These are phyloP conservation scores for Numenius arquata DNA, from an alignment of 2,113 vertebrate genomes.

Conservation along the genomic window DNA sequence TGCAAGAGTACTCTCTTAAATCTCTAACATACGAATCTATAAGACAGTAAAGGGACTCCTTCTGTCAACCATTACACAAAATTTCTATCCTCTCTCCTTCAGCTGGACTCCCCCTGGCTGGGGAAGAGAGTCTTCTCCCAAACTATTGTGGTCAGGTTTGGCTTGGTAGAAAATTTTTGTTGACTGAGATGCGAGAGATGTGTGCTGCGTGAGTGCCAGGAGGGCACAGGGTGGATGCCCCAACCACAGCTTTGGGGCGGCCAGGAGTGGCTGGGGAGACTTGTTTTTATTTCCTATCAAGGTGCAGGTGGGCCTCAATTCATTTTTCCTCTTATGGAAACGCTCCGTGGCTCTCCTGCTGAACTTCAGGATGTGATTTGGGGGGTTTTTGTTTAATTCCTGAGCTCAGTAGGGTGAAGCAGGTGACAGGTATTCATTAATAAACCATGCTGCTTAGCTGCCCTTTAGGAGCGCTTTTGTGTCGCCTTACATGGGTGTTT, in stretches of 20 bases:
- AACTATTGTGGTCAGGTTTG: fast-evolving
- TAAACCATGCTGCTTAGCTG: neutral
- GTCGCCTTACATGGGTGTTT: fast-evolving
- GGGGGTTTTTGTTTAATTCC: neutral
- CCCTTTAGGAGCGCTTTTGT: neutral
- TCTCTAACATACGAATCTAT: neutral
- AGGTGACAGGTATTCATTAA: neutral
- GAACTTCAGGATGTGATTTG: neutral
- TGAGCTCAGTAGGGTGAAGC: neutral
- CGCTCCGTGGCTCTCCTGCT: neutral
- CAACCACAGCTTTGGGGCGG: neutral
- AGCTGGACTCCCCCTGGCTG: neutral
- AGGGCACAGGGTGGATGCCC: neutral
- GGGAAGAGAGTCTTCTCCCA: neutral
- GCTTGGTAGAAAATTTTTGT: neutral
- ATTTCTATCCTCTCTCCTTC: neutral
- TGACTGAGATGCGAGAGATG: neutral
- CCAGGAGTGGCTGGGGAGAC: neutral
- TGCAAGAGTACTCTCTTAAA: neutral
- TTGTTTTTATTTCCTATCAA: neutral
- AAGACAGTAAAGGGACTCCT: neutral
- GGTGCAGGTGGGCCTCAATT: neutral
- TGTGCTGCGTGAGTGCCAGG: fast-evolving
- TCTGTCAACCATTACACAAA: neutral
- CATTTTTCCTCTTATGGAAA: neutral